Evolutionary conservation across 2,888 invertebrate genomes (phyloP).

Genomic region (Scrobipalpa costella): DNA sequence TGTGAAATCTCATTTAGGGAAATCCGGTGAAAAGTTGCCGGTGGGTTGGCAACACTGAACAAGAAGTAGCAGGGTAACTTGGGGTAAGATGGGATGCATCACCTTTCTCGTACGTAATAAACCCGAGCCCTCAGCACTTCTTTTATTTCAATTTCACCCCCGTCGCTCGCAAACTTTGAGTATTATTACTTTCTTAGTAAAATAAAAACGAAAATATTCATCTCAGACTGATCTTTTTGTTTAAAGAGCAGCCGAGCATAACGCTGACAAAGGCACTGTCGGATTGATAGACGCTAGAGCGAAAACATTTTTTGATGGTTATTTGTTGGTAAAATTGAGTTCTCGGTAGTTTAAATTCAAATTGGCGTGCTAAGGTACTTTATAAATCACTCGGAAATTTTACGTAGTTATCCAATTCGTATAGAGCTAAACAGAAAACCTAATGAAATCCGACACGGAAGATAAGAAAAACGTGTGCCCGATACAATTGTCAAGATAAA

Average conservation of each 20-base stretch:
- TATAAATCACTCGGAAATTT: not conserved
- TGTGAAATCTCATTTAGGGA: conserved; percentile 59
- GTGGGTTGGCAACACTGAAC: conserved; percentile 51
- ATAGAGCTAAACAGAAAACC: conserved; percentile 23
- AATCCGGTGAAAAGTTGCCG: conserved; percentile 49
- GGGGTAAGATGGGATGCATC: conserved; percentile 48
- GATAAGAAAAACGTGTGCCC: conserved; percentile 54
- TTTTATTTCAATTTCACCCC: conserved; percentile 68
- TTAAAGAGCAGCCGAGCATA: conserved; percentile 21
- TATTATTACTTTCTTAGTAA: conserved; percentile 53
- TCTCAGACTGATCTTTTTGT: conserved; percentile 26
- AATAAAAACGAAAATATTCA: conserved; percentile 47
- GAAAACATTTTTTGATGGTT: not conserved
- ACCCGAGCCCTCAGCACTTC: conserved; percentile 52
- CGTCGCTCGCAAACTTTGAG: conserved; percentile 57
- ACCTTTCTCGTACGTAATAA: conserved; percentile 55
- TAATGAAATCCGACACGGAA: conserved; percentile 34
- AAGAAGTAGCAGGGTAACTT: conserved; percentile 50
- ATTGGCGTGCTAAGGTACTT: too few relatives aligned
- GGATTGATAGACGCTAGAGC: not conserved
- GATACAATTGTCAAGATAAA: conserved; percentile 66
- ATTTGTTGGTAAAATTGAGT: not conserved
- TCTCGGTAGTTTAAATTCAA: not conserved
- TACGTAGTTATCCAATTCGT: not conserved
- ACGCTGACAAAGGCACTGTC: conserved; percentile 3